These are phyloP conservation scores for Seira ritae DNA, from an alignment of 2,888 invertebrate species.

Conservation along the genomic window DNA sequence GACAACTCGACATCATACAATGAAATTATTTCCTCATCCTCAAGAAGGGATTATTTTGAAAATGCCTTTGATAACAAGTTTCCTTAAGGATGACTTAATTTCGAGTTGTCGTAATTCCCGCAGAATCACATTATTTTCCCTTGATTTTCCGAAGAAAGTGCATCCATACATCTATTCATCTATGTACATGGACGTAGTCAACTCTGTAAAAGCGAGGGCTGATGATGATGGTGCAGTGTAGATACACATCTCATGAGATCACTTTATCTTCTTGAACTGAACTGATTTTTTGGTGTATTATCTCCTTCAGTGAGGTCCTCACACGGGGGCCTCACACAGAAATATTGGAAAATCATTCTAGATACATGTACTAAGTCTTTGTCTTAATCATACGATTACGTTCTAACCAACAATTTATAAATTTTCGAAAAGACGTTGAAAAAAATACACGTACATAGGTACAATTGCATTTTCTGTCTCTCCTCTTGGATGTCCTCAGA, in stretches of 20 bases:
- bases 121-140: background rate
- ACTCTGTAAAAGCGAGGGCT: background rate
- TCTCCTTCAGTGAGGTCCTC: slow-evolving; percentile 59
- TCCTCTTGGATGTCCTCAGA: too few relatives aligned
- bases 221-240: slow-evolving; percentile 36
- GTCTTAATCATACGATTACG: slow-evolving; percentile 51
- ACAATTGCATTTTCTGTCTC: background rate
- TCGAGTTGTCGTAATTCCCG: slow-evolving; percentile 6
- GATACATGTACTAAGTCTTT: background rate
- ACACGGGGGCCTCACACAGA: slow-evolving; percentile 52
- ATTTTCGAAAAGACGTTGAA: background rate
- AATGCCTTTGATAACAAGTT: background rate
- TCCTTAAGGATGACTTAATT: slow-evolving; percentile 12
- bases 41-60: too few relatives aligned
- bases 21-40: too few relatives aligned
- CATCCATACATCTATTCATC: too few relatives aligned
- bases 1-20: background rate
- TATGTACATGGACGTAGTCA: too few relatives aligned
- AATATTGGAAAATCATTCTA: slow-evolving; percentile 28
- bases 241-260: slow-evolving; percentile 48
- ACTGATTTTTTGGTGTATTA: slow-evolving; percentile 17
- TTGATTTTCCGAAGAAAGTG: background rate
- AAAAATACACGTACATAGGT: background rate
- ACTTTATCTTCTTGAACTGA: slow-evolving; percentile 46
- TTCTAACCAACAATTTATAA: background rate